Evolutionary conservation across 2,888 invertebrate species (phyloP), one percentile per base, ranked within the genome.

Genomic region (Brachycybe producta): DNA sequence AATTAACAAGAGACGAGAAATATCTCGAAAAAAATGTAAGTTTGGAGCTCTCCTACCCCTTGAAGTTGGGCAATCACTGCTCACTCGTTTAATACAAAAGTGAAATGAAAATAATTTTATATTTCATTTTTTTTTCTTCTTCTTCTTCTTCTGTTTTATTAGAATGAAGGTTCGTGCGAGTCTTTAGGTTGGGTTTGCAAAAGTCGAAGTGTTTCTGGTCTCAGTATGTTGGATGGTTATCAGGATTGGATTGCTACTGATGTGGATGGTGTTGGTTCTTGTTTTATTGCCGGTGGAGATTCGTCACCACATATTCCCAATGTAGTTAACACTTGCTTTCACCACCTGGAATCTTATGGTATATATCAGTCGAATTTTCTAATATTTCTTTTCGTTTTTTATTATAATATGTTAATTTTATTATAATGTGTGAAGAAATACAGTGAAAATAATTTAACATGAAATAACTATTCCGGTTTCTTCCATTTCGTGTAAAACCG

Each of bases 321-420:
- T 26, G 74, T 92, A 57, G 79, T 91, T 34, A 74, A 74, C 51
- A 79, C 80, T 55, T 91, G 91, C 64, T 78, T 88, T 54, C 76
- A 78, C 57, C 84, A 90, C 67, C 74, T 92, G 55, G 80, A 88
- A 63, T 73, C 75, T 47, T 75, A 83, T 60, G 91, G 90, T 66
- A 54, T 57, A 61, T 19, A 7, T n/a, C n/a, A n/a, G n/a, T n/a
- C n/a, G n/a, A n/a, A n/a, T n/a, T n/a, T n/a, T n/a, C n/a, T n/a
- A n/a, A n/a, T n/a, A n/a, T n/a, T n/a, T n/a, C n/a, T n/a, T n/a
- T n/a, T n/a, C n/a, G n/a, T n/a, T n/a, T n/a, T n/a, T n/a, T n/a
- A n/a, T n/a, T n/a, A n/a, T n/a, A n/a, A n/a, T n/a, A n/a, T n/a
- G n/a, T n/a, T n/a, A n/a, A n/a, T n/a, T n/a, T n/a, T n/a, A n/a